Conservation (phyloP, 2,797 vertebrate species). For the Anniella stebbinsi region DNA sequence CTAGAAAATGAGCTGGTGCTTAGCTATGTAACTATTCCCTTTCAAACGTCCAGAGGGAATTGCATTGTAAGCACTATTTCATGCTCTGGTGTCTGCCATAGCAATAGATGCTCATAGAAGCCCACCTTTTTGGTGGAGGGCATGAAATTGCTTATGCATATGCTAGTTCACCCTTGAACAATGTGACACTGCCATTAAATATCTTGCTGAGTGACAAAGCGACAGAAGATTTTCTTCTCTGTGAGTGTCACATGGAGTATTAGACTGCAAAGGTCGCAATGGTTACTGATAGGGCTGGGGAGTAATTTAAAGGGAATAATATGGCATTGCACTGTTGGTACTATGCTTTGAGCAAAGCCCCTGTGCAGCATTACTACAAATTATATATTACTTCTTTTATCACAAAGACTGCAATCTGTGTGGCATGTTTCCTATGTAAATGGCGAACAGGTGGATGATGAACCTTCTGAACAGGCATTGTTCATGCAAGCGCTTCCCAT, state of each 20-base stretch:
- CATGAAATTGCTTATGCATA: slow-evolving; percentile 27
- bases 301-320: not conserved
- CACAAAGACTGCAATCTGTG: accelerated
- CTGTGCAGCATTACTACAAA: not conserved
- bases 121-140: not conserved
- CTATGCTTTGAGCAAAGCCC: not conserved
- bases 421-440: not conserved
- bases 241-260: not conserved
- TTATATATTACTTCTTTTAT: not conserved
- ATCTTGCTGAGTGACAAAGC: not conserved
- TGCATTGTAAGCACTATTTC: slow-evolving; percentile 11
- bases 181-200: slow-evolving; percentile 16
- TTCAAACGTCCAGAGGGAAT: not conserved
- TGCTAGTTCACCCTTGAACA: not conserved
- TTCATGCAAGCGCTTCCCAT: not conserved
- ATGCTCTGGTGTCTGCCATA: slow-evolving; percentile 8
- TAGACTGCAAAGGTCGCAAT: slow-evolving; percentile 15
- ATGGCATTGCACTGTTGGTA: not conserved
- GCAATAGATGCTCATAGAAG: not conserved
- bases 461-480: not conserved
- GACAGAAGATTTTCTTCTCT: slow-evolving; percentile 3
- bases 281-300: not conserved
- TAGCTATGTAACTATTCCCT: slow-evolving; percentile 45
- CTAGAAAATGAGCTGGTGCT: slow-evolving; percentile 30
- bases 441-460: not conserved